Percentiles rank a stretch among this genome's conserved stretches.
phyloP scores from a whole-genome alignment of 2,888 invertebrate species.

The Tuberolachnus salignus region DNA sequence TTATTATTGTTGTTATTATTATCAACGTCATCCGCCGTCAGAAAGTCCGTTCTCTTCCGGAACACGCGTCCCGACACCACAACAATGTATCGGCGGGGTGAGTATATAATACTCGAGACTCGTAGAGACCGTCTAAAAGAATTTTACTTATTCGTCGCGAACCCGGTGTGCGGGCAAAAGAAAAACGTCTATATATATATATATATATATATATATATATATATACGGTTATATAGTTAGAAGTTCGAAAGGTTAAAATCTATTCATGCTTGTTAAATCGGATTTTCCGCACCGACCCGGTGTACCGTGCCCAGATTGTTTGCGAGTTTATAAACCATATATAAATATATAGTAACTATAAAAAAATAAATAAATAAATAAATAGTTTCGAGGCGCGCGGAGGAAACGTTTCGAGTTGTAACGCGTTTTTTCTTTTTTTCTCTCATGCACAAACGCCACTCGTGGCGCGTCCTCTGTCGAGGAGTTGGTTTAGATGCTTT shows the following conservation, averaged over 20 bases:
- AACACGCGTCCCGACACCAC: conserved; percentile 11
- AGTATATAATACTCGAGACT: too few species aligned
- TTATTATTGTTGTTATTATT: conserved; percentile 11
- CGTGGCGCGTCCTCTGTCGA: too few species aligned
- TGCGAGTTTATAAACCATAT: conserved; percentile 33
- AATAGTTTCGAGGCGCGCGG: conserved; percentile 17
- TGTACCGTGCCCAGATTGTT: conserved; percentile 37
- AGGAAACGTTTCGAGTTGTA: neutral
- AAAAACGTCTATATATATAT: too few species aligned
- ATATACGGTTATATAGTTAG: too few species aligned
- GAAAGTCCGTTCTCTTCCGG: conserved; percentile 27
- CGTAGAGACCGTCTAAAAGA: conserved; percentile 2
- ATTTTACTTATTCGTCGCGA: conserved; percentile 27
- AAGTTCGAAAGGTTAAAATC: conserved; percentile 45
- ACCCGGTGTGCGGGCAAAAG: conserved; percentile 20
- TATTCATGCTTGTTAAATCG: conserved; percentile 40
- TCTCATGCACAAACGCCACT: too few species aligned
- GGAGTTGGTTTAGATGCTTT: too few species aligned
- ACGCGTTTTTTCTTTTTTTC: neutral
- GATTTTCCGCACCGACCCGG: conserved; percentile 35
- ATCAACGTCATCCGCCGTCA: neutral
- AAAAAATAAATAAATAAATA: conserved; percentile 1
- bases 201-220: too few species aligned
- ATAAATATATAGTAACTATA: conserved; percentile 2
- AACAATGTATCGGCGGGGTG: neutral